A percentile compares a stretch with the other conserved stretches of the same genome.
Evolutionary conservation across 2,113 vertebrate genomes (phyloP).

Genomic region (Nestor notabilis): DNA sequence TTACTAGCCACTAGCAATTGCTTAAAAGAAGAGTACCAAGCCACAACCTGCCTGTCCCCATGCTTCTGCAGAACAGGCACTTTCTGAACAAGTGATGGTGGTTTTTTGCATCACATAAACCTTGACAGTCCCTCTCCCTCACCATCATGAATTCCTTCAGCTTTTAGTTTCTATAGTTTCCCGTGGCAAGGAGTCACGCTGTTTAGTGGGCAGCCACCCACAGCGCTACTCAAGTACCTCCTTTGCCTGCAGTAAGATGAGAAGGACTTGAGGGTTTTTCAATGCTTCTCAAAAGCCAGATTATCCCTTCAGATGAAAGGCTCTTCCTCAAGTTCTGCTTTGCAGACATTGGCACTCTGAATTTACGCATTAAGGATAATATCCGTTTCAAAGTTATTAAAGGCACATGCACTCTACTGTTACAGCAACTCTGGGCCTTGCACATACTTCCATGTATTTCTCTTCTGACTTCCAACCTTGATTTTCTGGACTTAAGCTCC

Average conservation of each 20-base stretch:
- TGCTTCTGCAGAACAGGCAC: neutral
- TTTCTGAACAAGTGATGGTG: neutral
- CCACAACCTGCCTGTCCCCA: neutral
- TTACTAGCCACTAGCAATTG: neutral
- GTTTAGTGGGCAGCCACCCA: neutral
- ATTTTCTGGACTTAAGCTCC: neutral
- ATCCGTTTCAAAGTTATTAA: neutral
- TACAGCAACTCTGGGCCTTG: neutral
- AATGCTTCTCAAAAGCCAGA: neutral
- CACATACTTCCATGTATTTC: neutral
- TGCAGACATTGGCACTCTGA: neutral
- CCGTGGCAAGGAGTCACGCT: neutral
- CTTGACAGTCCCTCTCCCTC: neutral
- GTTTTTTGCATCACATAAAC: accelerated
- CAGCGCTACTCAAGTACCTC: neutral
- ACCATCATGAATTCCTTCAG: neutral
- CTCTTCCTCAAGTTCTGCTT: neutral
- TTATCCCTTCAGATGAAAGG: neutral
- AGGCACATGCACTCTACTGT: neutral
- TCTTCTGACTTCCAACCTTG: neutral
- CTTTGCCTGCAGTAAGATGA: neutral
- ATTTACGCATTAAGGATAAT: neutral
- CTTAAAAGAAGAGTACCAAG: neutral
- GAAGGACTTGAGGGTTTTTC: neutral
- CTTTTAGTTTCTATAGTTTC: neutral